Evolutionary conservation across 2,888 invertebrate genomes (phyloP).

Genomic region (Patella pellucida): DNA sequence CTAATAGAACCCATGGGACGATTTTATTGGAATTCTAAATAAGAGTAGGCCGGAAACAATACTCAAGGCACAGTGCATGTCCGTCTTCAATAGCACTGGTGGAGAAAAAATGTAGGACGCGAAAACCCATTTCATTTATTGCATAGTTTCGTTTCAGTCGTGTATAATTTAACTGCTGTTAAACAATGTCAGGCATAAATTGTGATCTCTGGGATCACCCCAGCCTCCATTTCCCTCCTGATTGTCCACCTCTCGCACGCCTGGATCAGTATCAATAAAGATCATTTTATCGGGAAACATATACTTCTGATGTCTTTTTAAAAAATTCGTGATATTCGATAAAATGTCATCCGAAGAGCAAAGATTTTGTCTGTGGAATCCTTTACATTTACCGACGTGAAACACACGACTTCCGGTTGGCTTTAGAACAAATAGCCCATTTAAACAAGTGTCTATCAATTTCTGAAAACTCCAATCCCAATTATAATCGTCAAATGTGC

Average conservation of each 20-base stretch:
- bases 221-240: slow-evolving; percentile 13
- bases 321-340: neutral
- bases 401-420: slow-evolving; percentile 15
- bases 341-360: slow-evolving; percentile 11
- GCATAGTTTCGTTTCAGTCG: no score
- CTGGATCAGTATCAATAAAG: neutral
- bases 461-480: slow-evolving; percentile 23
- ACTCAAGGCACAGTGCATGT: no score
- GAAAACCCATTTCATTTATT: no score
- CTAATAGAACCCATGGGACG: no score
- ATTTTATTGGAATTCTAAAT: no score
- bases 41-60: no score
- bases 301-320: neutral
- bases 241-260: neutral
- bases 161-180: no score
- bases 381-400: slow-evolving; percentile 20
- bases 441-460: slow-evolving; percentile 11
- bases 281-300: slow-evolving; percentile 17
- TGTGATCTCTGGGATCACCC: slow-evolving; percentile 18
- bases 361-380: slow-evolving; percentile 14
- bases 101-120: no score
- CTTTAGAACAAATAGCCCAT: slow-evolving; percentile 12
- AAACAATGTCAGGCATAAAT: slow-evolving; percentile 4
- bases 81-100: no score
- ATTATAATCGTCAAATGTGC: slow-evolving; percentile 24